phyloP scores from a whole-genome alignment of 2,797 vertebrate genomes.

The Simalia tracyae region DNA sequence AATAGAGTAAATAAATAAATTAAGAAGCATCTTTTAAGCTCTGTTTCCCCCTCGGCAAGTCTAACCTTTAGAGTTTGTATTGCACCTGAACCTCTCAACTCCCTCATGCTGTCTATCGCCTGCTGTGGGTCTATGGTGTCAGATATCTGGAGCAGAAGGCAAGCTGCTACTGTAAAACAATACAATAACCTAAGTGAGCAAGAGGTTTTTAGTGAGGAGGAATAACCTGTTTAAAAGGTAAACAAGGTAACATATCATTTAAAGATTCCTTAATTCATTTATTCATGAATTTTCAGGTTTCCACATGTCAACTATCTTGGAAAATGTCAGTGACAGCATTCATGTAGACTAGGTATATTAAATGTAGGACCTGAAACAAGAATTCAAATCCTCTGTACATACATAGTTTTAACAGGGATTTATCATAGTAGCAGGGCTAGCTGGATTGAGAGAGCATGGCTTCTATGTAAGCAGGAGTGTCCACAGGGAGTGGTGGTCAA shows the following conservation, averaged over 20 bases:
- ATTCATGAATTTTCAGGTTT: neutral
- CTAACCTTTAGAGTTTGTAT: conserved; percentile 91
- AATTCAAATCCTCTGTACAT: neutral
- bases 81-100: conserved; percentile 82
- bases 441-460: neutral
- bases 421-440: neutral
- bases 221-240: neutral
- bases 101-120: conserved; percentile 83
- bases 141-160: conserved; percentile 84
- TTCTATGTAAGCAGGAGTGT: neutral
- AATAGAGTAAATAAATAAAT: neutral
- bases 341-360: neutral
- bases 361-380: neutral
- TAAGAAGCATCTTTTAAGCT: accelerated
- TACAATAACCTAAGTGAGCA: neutral
- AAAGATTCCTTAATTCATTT: neutral
- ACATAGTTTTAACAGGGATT: neutral
- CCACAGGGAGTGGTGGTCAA: neutral
- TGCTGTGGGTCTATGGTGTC: conserved; percentile 78
- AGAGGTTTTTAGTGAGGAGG: neutral
- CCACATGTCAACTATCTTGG: neutral
- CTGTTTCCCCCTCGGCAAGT: accelerated
- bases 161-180: conserved; percentile 82
- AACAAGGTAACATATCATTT: neutral
- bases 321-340: neutral